A percentile compares a stretch with the other conserved stretches of the same genome.
These are phyloP conservation scores for Vulpes lagopus DNA, from an alignment of 2,113 vertebrate genomes.

Conservation along the genomic window DNA sequence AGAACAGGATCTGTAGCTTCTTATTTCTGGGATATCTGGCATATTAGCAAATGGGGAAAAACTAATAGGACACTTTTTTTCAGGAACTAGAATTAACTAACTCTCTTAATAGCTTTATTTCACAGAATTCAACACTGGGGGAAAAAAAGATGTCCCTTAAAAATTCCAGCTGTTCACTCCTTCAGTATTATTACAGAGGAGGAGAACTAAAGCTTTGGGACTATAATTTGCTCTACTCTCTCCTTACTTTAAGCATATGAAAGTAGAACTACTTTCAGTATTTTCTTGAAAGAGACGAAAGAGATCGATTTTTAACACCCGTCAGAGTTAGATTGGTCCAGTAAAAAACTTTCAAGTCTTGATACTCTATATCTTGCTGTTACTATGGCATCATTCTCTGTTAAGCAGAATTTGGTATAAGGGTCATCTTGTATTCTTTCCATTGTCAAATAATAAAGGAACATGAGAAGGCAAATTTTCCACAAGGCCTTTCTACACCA, in stretches of 20 bases:
- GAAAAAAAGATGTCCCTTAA: not conserved
- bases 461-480: not conserved
- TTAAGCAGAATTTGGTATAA: not conserved
- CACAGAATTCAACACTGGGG: not conserved
- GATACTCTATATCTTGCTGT: not conserved
- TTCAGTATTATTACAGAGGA: not conserved
- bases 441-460: not conserved
- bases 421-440: not conserved
- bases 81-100: not conserved
- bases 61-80: not conserved
- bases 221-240: not conserved
- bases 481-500: not conserved
- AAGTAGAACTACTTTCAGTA: not conserved
- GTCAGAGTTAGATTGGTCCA: not conserved
- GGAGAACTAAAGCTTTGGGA: not conserved
- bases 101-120: not conserved
- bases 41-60: not conserved
- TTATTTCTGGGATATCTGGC: not conserved
- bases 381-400: not conserved
- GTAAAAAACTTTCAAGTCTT: not conserved
- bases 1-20: not conserved
- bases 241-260: not conserved
- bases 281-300: not conserved
- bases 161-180: not conserved
- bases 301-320: not conserved